These are phyloP conservation scores for Silurus aristotelis DNA, from an alignment of 2,797 vertebrate genomes.

Conservation along the genomic window DNA sequence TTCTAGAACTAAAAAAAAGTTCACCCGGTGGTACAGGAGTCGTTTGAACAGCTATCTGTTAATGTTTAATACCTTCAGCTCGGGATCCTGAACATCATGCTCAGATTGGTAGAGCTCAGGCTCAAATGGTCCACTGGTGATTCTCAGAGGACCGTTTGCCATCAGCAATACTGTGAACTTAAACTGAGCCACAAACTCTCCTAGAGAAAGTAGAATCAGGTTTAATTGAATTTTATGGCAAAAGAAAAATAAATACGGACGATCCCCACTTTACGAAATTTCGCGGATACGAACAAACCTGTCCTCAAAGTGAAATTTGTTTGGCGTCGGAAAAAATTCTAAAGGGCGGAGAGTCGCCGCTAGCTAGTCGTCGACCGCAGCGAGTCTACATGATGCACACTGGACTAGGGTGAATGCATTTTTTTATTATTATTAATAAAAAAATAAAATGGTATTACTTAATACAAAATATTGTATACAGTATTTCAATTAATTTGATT, in stretches of 20 bases:
- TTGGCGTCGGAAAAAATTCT: no score
- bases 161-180: constrained; percentile 97
- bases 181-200: constrained; percentile 94
- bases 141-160: constrained; percentile 93
- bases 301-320: no score
- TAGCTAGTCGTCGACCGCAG: no score
- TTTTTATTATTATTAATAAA: no score
- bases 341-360: no score
- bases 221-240: neutral
- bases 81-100: constrained; percentile 88
- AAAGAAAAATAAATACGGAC: neutral
- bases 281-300: no score
- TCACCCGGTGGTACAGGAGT: neutral
- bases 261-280: no score
- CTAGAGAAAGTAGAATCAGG: constrained; percentile 64
- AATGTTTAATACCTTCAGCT: constrained; percentile 82
- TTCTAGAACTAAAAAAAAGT: neutral
- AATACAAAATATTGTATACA: no score
- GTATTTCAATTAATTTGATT: no score
- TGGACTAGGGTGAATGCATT: no score
- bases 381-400: no score
- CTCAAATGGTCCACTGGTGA: constrained; percentile 90
- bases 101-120: constrained; percentile 92
- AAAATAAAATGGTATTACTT: no score
- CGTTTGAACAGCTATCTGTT: neutral